Conservation (phyloP, 2,113 vertebrate genomes). For the Craseonycteris thonglongyai region DNA sequence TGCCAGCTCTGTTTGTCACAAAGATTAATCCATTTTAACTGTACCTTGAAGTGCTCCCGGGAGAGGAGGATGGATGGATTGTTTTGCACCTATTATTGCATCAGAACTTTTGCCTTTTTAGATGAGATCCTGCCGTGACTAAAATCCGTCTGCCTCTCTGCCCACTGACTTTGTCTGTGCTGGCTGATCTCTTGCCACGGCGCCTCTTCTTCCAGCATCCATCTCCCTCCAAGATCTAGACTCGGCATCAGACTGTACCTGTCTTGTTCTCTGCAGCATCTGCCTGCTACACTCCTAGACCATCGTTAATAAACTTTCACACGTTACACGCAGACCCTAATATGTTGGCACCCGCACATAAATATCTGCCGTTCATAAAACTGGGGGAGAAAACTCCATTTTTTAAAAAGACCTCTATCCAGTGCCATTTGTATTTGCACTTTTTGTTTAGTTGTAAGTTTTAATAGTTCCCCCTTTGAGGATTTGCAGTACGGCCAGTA, state of each 20-base stretch:
- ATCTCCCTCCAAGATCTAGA: constrained; percentile 63
- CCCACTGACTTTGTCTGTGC: constrained; percentile 66
- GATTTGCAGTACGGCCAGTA: constrained; percentile 78
- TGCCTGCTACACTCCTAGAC: constrained; percentile 65
- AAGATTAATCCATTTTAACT: constrained; percentile 75
- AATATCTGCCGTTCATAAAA: constrained; percentile 47
- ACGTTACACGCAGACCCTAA: constrained; percentile 48
- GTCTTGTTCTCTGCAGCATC: constrained; percentile 72
- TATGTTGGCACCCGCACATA: constrained; percentile 48
- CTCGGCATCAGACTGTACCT: constrained; percentile 63
- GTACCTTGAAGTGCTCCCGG: constrained; percentile 65
- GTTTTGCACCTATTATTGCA: constrained; percentile 73
- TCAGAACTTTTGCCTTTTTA: constrained; percentile 69
- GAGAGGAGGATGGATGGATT: constrained; percentile 67
- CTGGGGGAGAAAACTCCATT: constrained; percentile 62
- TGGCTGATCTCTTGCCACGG: constrained; percentile 59
- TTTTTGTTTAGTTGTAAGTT: constrained; percentile 86
- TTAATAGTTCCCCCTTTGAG: constrained; percentile 85
- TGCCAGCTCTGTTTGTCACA: constrained; percentile 66
- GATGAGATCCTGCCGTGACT: constrained; percentile 47
- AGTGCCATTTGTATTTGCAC: constrained; percentile 77
- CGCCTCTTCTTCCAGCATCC: constrained; percentile 65
- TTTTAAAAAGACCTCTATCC: constrained; percentile 72
- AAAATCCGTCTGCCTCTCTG: constrained; percentile 66
- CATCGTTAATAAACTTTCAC: constrained; percentile 73